Evolutionary conservation across 1,140 invertebrate genomes (phyloP).

Genomic region (Elysia chlorotica): DNA sequence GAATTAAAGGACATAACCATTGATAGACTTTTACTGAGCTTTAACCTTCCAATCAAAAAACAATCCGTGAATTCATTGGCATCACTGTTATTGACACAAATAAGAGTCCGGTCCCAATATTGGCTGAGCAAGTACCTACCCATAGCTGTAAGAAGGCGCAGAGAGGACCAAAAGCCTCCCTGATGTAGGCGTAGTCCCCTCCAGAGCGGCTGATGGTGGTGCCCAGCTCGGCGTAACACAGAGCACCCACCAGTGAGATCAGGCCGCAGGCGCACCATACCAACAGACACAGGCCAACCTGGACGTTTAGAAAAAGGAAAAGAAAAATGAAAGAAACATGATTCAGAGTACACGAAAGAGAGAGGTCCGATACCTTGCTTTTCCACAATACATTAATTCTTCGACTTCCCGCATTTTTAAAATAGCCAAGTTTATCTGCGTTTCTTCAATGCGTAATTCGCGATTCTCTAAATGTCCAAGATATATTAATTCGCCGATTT

Average conservation of each 20-base stretch:
- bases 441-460: too few species aligned
- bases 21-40: neutral
- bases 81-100: neutral
- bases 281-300: constrained; percentile 83
- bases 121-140: constrained; percentile 38
- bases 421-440: too few species aligned
- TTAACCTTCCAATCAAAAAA: neutral
- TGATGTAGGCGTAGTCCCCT: constrained; percentile 96
- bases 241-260: constrained; percentile 77
- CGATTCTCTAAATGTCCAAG: too few species aligned
- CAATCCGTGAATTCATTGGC: neutral
- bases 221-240: constrained; percentile 97
- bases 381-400: too few species aligned
- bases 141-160: constrained; percentile 82
- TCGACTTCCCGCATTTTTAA: too few species aligned
- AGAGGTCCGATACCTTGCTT: neutral
- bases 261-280: constrained; percentile 89
- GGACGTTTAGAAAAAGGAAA: too few species aligned
- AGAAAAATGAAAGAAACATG: too few species aligned
- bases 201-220: constrained; percentile 91
- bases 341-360: neutral
- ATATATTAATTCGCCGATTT: too few species aligned
- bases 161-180: constrained; percentile 84
- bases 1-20: neutral
- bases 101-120: too few species aligned